These are phyloP conservation scores for Gymnopithys bicolor DNA, from an alignment of 2,797 vertebrate genomes.

Conservation along the genomic window DNA sequence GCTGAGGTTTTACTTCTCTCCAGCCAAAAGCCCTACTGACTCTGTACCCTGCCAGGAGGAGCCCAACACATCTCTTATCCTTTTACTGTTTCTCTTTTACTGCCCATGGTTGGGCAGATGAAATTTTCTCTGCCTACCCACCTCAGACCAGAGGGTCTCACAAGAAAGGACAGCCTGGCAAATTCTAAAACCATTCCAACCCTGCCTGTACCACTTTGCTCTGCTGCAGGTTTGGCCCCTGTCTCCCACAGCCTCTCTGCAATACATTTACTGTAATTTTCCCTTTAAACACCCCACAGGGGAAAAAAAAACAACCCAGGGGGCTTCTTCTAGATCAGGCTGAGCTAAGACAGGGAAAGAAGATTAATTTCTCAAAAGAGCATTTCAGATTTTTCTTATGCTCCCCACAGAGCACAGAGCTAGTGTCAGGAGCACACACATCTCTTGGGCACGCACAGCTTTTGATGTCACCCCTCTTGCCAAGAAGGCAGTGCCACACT, in stretches of 20 bases:
- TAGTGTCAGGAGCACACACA: background rate
- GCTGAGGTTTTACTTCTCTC: background rate
- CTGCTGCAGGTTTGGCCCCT: background rate
- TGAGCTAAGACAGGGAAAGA: background rate
- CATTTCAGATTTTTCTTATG: background rate
- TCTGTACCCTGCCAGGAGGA: background rate
- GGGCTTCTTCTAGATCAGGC: background rate
- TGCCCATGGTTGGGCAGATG: background rate
- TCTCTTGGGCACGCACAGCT: background rate
- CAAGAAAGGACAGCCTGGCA: background rate
- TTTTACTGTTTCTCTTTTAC: background rate
- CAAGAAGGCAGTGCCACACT: background rate
- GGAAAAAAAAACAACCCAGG: fast-evolving
- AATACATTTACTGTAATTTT: background rate
- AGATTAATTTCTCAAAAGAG: constrained; percentile 45
- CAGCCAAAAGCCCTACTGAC: background rate
- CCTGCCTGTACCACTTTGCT: background rate
- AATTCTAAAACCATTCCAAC: background rate
- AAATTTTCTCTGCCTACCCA: background rate
- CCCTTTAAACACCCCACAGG: background rate
- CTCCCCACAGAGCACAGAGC: background rate
- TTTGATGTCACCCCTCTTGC: background rate
- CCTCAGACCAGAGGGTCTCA: background rate
- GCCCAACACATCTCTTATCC: background rate
- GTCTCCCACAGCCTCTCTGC: background rate